Conservation (phyloP, 2,113 vertebrate species). For the Zosterops hypoxanthus region DNA sequence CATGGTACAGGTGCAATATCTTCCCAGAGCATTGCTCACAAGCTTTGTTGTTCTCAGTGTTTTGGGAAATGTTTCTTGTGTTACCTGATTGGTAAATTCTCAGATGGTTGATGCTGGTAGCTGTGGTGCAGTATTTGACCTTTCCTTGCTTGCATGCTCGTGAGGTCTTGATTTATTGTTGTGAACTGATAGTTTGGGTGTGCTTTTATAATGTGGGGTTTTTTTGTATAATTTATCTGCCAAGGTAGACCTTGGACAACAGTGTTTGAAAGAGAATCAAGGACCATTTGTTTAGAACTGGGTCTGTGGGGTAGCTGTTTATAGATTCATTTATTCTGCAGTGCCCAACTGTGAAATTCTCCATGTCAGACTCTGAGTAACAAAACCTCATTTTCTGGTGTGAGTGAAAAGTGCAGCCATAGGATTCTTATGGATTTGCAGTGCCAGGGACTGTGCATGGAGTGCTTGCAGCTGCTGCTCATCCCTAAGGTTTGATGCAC, state of each 20-base stretch:
- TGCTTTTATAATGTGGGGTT: neutral
- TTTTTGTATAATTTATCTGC: neutral
- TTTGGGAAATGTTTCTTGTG: neutral
- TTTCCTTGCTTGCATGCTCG: neutral
- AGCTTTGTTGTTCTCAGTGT: neutral
- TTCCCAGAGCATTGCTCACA: neutral
- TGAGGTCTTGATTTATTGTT: neutral
- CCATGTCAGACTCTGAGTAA: neutral
- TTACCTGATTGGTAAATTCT: neutral
- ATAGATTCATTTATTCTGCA: neutral
- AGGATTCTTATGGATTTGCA: neutral
- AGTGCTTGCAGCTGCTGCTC: neutral
- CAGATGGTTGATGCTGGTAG: neutral
- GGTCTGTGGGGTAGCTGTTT: neutral
- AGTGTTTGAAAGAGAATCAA: neutral
- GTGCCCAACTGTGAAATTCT: neutral
- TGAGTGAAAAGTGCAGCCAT: neutral
- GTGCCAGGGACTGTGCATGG: neutral
- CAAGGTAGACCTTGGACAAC: neutral
- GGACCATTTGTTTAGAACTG: neutral
- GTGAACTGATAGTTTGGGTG: neutral
- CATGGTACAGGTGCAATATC: neutral
- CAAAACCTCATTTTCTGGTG: neutral
- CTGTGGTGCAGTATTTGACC: neutral
- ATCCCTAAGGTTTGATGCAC: neutral